Evolutionary conservation across 2,888 invertebrate genomes (phyloP).

Genomic region (Anthrax anthrax): DNA sequence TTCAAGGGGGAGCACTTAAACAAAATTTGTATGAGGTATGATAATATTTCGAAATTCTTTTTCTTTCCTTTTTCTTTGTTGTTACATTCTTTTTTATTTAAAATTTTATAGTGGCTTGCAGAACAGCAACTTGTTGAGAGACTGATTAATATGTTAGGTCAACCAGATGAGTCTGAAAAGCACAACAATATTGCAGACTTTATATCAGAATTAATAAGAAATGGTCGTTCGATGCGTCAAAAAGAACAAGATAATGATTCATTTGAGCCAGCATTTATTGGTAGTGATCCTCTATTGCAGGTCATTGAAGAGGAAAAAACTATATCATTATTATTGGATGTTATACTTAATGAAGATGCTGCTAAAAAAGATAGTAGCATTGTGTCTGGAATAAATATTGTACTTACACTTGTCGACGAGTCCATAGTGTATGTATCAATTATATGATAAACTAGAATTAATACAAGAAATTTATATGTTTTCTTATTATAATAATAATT

Average conservation of each 20-base stretch:
- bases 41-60: slow-evolving; percentile 26
- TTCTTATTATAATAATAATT: neutral
- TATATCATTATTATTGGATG: slow-evolving; percentile 53
- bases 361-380: slow-evolving; percentile 54
- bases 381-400: slow-evolving; percentile 64
- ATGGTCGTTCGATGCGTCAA: slow-evolving; percentile 41
- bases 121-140: slow-evolving; percentile 75
- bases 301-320: slow-evolving; percentile 53
- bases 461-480: neutral
- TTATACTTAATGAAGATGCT: slow-evolving; percentile 43
- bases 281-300: slow-evolving; percentile 52
- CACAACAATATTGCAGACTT: slow-evolving; percentile 80
- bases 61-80: neutral
- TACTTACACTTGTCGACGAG: slow-evolving; percentile 53
- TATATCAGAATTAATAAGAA: slow-evolving; percentile 70
- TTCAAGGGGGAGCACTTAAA: slow-evolving; percentile 59
- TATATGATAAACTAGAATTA: neutral
- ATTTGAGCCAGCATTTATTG: slow-evolving; percentile 28
- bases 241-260: slow-evolving; percentile 41
- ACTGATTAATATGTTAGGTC: slow-evolving; percentile 48
- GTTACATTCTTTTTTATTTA: neutral
- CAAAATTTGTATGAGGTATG: slow-evolving; percentile 55
- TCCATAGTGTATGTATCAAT: slow-evolving; percentile 13
- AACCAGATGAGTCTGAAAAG: slow-evolving; percentile 54
- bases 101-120: slow-evolving; percentile 70